Evolutionary conservation across 2,113 vertebrate species (phyloP), one percentile per base, ranked within the genome.

Genomic region (Sisor rabdophorus): DNA sequence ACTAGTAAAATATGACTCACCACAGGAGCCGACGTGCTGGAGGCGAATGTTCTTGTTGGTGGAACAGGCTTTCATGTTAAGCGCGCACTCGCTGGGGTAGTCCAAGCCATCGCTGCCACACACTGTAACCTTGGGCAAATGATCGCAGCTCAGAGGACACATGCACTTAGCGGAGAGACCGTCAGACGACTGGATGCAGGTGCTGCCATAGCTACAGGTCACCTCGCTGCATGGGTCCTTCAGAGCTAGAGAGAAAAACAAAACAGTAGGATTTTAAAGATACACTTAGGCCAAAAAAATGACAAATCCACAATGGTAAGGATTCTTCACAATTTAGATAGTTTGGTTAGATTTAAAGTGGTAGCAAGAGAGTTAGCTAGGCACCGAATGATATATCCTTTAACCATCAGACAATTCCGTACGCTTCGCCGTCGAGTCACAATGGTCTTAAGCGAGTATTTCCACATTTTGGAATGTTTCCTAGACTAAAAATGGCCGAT

Each of bases 131-230:
- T 91, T 86, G 0, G 88, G 32, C 16, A 89, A 77, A 0, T 87
- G 84, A 15, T 85, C 75, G 71, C 97, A 98, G 44, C 89, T 86
- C 0, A 92, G 75, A 0, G 96, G 96, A 53, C 97, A 99, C 81
- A 94, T 92, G 75, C 97, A 99, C 6, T 91, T 92, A 61, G 96
- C 95, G 0, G 89, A 89, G 84, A 93, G 88, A 30, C 96, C 94
- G 0, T 98, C 95, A 0, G 93, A 82, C 0, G 95, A 95, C 83
- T 89, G 95, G 1, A 91, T 88, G 0, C 97, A 99, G 20, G 94
- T 96, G 89, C 97, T 98, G 88, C 97, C 97, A 0, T 94, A 99
- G 82, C 93, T 95, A 89, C 97, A 99, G 63, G 80, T 91, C 86
- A 98, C 94, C 2, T 94, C 93, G 0, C 88, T 61, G 12, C 97